Evolutionary conservation across 2,113 vertebrate genomes (phyloP), one percentile per base, ranked within the genome.

Genomic region (Prochilodus magdalenae): DNA sequence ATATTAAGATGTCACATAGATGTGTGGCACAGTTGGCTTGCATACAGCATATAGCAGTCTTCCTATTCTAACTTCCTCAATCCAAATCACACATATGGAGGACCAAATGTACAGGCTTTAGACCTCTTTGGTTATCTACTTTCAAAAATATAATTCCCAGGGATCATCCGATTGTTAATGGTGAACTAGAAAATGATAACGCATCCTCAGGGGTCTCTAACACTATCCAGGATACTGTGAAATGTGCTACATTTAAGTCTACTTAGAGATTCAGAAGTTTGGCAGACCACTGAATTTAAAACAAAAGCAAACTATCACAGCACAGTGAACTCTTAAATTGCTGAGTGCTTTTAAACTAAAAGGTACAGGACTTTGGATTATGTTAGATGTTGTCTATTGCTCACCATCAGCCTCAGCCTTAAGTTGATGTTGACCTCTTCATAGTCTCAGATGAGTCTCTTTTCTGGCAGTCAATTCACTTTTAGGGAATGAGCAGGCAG

Each of bases 371-470:
- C n/a, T 60, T 26, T 26, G 26, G 57, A 60, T 60, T 26, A 3
- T 3, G n/a, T 60, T 60, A 24, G 7, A 12, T 26, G n/a, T 22
- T n/a, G 57, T 24, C 57, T 1, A 60, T 8, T 26, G 53, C 57
- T 24, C 24, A 26, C 57, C 22, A 12, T 60, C 57, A 60, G 57
- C 55, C 55, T 57, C 55, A n/a, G 1, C 57, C 12, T 12, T 60
- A 60, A 60, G n/a, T 60, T 60, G 57, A 13, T 60, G 57, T 60
- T 60, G n/a, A 60, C 57, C 57, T 60, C 24, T 22, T 60, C n/a
- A 60, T 60, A 26, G 57, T n/a, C 57, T 60, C 5, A 13, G 57
- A 60, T 60, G n/a, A 60, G 57, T 26, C n/a, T 60, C n/a, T 26
- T 60, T 3, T 12, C 10, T 24, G 22, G 57, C 13, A 1, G 22